phyloP scores from a whole-genome alignment of 2,113 vertebrate genomes.

The Myocastor coypus region DNA sequence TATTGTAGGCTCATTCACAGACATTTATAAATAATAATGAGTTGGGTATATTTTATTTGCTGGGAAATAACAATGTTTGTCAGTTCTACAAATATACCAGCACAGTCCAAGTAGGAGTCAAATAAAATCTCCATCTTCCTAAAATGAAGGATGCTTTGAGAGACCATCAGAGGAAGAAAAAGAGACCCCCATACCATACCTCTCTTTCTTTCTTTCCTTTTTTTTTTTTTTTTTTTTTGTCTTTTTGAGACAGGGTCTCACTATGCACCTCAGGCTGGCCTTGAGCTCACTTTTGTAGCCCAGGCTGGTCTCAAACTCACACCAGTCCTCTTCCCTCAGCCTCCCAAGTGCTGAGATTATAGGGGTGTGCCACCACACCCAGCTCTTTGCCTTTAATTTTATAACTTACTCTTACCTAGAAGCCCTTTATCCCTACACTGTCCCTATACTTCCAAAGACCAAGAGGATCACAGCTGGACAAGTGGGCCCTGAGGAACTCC shows the following conservation, averaged over 20 bases:
- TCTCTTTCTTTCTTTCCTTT: no score
- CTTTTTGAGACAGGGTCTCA: no score
- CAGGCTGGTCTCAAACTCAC: no score
- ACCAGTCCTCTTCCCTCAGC: no score
- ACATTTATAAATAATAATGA: not conserved
- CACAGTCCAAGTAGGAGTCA: not conserved
- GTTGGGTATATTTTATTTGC: conserved; percentile 14
- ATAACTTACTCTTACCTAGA: not conserved
- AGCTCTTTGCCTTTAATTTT: no score
- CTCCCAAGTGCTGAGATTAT: no score
- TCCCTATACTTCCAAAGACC: not conserved
- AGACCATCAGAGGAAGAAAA: not conserved
- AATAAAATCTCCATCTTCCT: not conserved
- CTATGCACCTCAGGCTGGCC: no score
- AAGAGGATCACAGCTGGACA: not conserved
- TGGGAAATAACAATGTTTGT: not conserved
- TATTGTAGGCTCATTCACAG: not conserved
- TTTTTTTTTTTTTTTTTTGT: no score
- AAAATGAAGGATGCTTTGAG: conserved; percentile 1
- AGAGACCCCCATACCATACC: not conserved
- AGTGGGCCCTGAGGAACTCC: not conserved
- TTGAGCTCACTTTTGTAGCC: no score
- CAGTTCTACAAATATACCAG: conserved; percentile 10
- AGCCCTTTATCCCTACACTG: not conserved
- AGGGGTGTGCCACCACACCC: no score